Percentiles rank a stretch among this genome's conserved stretches.
phyloP scores from a whole-genome alignment of 2,888 invertebrate genomes.

The Alviniconcha strummeri region DNA sequence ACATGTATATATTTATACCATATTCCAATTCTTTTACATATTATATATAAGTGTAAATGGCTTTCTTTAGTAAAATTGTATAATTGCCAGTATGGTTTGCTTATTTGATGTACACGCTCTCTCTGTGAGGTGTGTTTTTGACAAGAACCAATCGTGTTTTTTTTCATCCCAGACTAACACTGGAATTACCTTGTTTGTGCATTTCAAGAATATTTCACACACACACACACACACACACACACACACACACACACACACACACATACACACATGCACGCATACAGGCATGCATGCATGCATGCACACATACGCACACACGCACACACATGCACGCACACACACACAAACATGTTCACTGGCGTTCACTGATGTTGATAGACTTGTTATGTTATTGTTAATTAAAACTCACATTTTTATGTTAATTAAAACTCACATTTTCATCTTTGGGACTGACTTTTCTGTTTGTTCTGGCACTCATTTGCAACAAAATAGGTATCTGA shows the following conservation, averaged over 20 bases:
- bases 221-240: neutral
- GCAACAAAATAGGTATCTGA: neutral
- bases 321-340: constrained; percentile 9
- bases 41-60: neutral
- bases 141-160: too few relatives aligned
- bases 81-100: neutral
- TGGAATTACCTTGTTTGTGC: neutral
- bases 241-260: neutral
- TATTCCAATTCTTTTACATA: too few relatives aligned
- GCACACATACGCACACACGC: constrained; percentile 5
- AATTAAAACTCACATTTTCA: neutral
- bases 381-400: neutral
- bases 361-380: neutral
- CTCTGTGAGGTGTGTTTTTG: too few relatives aligned
- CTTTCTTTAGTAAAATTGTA: neutral
- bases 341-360: neutral
- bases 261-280: neutral
- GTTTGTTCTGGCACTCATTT: neutral
- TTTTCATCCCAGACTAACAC: too few relatives aligned
- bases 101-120: too few relatives aligned
- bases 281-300: neutral
- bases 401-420: neutral
- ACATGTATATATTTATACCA: too few relatives aligned
- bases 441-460: neutral
- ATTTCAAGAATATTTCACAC: neutral